phyloP scores from a whole-genome alignment of 2,797 vertebrate genomes.

The Triplophysa yarkandensis region DNA sequence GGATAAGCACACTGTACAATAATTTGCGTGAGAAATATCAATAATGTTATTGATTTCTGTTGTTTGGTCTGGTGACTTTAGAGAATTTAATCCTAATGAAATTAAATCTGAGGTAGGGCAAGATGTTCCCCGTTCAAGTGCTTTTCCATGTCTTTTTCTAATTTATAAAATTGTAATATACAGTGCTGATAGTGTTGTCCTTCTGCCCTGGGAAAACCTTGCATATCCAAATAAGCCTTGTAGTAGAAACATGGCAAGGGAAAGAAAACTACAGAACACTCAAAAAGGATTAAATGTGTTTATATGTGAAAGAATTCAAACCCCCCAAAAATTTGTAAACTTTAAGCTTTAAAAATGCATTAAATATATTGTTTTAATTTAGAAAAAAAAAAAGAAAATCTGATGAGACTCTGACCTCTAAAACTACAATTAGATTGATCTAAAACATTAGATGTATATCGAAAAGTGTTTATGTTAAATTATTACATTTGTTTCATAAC shows the following conservation, averaged over 20 bases:
- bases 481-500: no score
- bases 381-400: no score
- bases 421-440: no score
- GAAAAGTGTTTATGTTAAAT: no score
- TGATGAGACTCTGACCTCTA: no score
- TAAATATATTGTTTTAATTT: no score
- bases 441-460: no score
- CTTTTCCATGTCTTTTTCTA: not conserved
- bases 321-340: no score
- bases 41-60: not conserved
- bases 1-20: not conserved
- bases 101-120: not conserved
- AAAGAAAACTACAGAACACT: not conserved
- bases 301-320: no score
- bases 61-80: not conserved
- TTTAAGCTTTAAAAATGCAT: no score
- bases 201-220: not conserved
- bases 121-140: not conserved
- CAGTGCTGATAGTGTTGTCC: slow-evolving; percentile 14
- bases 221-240: no score
- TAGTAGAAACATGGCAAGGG: not conserved
- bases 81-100: not conserved
- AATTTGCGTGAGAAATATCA: not conserved
- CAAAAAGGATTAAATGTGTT: no score
- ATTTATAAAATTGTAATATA: not conserved